phyloP scores from a whole-genome alignment of 2,113 vertebrate genomes.

The Mustela lutreola region DNA sequence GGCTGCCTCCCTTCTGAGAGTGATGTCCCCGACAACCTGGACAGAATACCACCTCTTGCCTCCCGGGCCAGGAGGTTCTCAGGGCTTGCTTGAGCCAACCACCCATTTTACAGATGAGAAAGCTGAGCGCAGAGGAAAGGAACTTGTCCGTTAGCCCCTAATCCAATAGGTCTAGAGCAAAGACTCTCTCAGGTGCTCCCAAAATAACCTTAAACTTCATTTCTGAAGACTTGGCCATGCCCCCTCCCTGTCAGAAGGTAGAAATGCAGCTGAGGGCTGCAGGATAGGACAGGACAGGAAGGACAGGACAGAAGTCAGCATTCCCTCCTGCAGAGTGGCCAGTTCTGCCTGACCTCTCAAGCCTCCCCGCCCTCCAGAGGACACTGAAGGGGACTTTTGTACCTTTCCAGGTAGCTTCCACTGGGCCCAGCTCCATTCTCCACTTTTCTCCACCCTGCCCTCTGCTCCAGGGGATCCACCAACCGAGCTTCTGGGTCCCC shows the following conservation, averaged over 20 bases:
- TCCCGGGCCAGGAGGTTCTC: background rate
- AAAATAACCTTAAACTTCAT: background rate
- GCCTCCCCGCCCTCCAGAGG: background rate
- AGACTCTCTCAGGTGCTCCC: background rate
- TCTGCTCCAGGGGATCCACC: background rate
- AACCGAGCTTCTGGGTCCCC: background rate
- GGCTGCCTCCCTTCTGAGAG: background rate
- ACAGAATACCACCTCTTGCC: background rate
- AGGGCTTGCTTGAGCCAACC: background rate
- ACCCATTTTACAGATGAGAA: background rate
- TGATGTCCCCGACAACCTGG: background rate
- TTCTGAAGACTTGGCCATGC: background rate
- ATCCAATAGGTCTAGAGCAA: background rate
- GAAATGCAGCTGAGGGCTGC: background rate
- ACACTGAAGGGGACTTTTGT: background rate
- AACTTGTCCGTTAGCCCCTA: background rate
- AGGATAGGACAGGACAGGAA: accelerated
- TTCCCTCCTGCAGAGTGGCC: background rate
- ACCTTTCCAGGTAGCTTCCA: background rate
- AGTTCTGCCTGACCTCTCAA: background rate
- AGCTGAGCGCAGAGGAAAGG: background rate
- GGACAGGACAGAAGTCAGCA: too few relatives aligned
- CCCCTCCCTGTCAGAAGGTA: background rate
- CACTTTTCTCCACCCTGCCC: background rate
- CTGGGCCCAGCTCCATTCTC: background rate